Conservation (phyloP, 1,140 invertebrate species). For the Sarcophaga peregrina region DNA sequence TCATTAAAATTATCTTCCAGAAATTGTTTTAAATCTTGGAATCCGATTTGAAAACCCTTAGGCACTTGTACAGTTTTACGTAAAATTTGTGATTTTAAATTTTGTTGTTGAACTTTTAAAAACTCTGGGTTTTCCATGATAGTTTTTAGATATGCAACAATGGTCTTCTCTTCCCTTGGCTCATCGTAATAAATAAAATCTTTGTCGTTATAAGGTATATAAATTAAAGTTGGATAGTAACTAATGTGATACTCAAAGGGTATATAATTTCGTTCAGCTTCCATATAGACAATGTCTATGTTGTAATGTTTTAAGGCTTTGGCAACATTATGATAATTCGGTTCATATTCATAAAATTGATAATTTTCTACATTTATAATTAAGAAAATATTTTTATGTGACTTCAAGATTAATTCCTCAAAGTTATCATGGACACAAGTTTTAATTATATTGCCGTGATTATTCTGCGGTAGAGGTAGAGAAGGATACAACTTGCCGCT, state of each 20-base stretch:
- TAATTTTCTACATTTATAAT: not conserved
- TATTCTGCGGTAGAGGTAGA: not conserved
- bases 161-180: too few relatives aligned
- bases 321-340: constrained; percentile 4
- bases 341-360: constrained; percentile 1
- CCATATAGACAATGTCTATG: constrained; percentile 25
- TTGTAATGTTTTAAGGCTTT: not conserved
- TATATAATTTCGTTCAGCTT: constrained; percentile 40
- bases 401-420: constrained; percentile 14
- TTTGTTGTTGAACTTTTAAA: not conserved
- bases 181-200: constrained; percentile 27
- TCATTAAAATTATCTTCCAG: not conserved
- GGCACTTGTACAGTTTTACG: not conserved
- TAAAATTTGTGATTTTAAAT: not conserved
- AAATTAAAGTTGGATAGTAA: constrained; percentile 36
- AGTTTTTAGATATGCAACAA: not conserved
- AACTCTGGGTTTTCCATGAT: not conserved
- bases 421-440: not conserved
- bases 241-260: constrained; percentile 34
- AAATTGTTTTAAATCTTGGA: not conserved
- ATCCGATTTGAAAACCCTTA: not conserved
- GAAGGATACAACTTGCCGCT: constrained; percentile 5
- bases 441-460: not conserved
- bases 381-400: not conserved
- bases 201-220: constrained; percentile 32